phyloP scores from a whole-genome alignment of 2,797 vertebrate species.

The Sebastiscus albofasciatus region DNA sequence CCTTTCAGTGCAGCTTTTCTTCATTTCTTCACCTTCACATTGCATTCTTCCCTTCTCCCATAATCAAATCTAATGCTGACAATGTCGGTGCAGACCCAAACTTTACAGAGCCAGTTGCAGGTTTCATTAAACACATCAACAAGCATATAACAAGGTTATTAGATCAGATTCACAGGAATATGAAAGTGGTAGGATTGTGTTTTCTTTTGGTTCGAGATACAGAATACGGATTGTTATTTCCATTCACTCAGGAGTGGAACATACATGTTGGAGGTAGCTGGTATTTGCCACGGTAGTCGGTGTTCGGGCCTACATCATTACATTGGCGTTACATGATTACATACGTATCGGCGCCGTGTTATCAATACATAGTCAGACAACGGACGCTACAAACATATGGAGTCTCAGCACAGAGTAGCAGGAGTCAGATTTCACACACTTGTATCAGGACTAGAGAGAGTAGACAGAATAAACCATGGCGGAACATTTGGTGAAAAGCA shows the following conservation, averaged over 20 bases:
- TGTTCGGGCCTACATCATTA: no score
- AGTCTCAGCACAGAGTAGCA: no score
- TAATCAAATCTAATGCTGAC: constrained; percentile 1
- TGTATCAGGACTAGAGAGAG: no score
- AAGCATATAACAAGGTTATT: background rate
- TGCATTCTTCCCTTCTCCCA: background rate
- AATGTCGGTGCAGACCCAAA: background rate
- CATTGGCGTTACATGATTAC: no score
- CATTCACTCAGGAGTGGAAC: background rate
- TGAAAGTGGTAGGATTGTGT: background rate
- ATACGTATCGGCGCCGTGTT: no score
- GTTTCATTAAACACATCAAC: background rate
- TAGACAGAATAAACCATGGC: no score
- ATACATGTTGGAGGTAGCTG: background rate
- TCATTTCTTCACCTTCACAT: background rate
- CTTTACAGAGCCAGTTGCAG: background rate
- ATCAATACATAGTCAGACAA: no score
- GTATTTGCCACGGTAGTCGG: no score
- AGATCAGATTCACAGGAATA: background rate
- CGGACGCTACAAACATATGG: no score
- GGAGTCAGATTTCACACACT: no score
- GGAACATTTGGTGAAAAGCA: no score
- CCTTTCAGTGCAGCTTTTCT: background rate
- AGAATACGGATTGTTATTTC: background rate
- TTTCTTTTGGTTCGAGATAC: background rate